Evolutionary conservation across 1,140 invertebrate species (phyloP).

Genomic region (Rhysida immarginata): DNA sequence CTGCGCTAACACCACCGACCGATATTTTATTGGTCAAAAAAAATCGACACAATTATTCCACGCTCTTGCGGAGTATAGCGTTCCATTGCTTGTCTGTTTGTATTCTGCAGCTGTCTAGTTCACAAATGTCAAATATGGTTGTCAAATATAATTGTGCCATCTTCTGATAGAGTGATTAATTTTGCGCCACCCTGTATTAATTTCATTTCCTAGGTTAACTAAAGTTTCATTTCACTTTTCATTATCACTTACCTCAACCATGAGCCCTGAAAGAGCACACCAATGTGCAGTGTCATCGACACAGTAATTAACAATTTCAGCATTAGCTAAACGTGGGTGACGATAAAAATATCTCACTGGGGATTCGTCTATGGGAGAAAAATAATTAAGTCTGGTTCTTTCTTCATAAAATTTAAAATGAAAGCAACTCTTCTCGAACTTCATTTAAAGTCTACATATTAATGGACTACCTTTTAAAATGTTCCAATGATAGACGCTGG

Average conservation of each 20-base stretch:
- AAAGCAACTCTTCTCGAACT: neutral
- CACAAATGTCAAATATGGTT: too few species aligned
- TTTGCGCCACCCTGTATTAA: too few species aligned
- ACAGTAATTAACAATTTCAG: slow-evolving; percentile 29
- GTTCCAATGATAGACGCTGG: slow-evolving; percentile 28
- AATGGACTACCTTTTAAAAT: slow-evolving; percentile 21
- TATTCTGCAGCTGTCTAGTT: too few species aligned
- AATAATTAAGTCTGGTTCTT: too few species aligned
- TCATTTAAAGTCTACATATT: neutral
- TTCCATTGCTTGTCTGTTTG: too few species aligned
- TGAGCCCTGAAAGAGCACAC: slow-evolving; percentile 28
- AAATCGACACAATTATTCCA: too few species aligned
- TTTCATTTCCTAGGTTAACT: too few species aligned
- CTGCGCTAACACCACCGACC: too few species aligned
- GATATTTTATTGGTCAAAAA: neutral
- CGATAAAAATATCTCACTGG: slow-evolving; percentile 26
- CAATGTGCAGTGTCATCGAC: slow-evolving; percentile 27
- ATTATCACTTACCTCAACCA: slow-evolving; percentile 25
- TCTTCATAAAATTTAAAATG: neutral
- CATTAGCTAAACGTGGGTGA: slow-evolving; percentile 25
- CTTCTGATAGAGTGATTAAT: too few species aligned
- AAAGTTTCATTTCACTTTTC: too few species aligned
- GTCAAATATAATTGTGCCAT: too few species aligned
- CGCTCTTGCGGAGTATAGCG: too few species aligned
- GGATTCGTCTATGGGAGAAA: slow-evolving; percentile 7